phyloP scores from a whole-genome alignment of 2,797 vertebrate genomes.

The Silurus aristotelis region DNA sequence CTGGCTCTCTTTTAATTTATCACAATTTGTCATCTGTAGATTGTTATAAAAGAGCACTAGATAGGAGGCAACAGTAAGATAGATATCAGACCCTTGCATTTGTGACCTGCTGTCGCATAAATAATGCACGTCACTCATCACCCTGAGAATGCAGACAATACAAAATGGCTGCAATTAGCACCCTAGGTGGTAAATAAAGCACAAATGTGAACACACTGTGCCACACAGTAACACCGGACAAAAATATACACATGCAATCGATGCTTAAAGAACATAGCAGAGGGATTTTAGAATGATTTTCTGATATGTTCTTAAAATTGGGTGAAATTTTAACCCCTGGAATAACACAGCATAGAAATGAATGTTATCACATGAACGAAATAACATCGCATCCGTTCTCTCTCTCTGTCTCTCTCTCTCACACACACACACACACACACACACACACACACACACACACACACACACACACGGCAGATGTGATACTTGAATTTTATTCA shows the following conservation, averaged over 20 bases:
- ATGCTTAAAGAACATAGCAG: not conserved
- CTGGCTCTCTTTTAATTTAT: not conserved
- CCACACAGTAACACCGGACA: not conserved
- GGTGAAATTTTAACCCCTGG: not conserved
- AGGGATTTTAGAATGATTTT: not conserved
- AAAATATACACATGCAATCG: not conserved
- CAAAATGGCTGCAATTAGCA: not conserved
- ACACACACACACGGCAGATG: constrained; percentile 33
- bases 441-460: constrained; percentile 22
- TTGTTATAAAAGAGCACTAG: not conserved
- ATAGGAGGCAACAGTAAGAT: not conserved
- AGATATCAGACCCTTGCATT: not conserved
- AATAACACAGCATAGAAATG: not conserved
- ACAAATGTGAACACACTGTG: not conserved
- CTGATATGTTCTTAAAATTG: not conserved
- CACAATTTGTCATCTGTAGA: not conserved
- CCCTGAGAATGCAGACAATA: not conserved
- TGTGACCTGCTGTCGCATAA: not conserved
- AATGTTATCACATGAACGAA: not conserved
- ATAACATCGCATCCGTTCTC: not conserved
- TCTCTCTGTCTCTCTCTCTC: not conserved
- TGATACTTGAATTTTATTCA: constrained; percentile 81
- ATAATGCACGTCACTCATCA: not conserved
- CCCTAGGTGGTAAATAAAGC: not conserved
- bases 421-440: not conserved